Base-by-base conservation (phyloP, 2,888 invertebrate species). In the Ramazzottius varieornatus region DNA sequence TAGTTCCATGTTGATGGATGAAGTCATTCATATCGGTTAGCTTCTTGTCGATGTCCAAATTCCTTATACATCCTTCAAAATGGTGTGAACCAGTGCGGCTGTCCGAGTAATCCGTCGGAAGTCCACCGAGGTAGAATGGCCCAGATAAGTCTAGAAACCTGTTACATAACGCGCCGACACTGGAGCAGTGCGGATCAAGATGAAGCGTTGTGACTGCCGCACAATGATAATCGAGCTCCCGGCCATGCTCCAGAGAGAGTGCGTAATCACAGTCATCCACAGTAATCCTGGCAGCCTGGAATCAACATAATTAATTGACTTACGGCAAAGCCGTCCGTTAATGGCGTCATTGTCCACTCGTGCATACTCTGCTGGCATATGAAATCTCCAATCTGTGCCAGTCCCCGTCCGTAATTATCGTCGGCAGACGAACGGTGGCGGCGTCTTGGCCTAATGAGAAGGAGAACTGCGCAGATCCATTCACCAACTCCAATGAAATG, bases 11-110 rank as follows among this genome's bases (percentile, higher is more conserved):
- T 32, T 71, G 69, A 33, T 70, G 71, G 1, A 73, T 72, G 33
- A 71, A 71, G 20, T 69, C 68, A 67, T 91, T 89, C 0, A 96
- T 79, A 76, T 94, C 91, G 1, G 94, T 73, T 69, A 88, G 85
- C 69, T 83, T 83, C 69, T 88, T 83, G 73, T 96, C 92, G 64
- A 94, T 81, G 73, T 83, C 81, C 1, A 96, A 77, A 72, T 94
- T 88, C 0, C 86, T 84, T 70, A 96, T 88, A 76, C 94, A 96
- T 0, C 94, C 94, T 0, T 85, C 80, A 73, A 84, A 94, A 73
- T 90, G 85, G 33, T 72, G 73, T 67, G 74, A 74, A 63, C 72
- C 71, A 32, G 76, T 71, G 1, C 65, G 65, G 65, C 84, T 81
- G 29, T 54, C 54, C 16, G 24, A 24, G 20, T 4, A 4, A 4